A percentile compares a stretch with the other conserved stretches of the same genome.
phyloP scores from a whole-genome alignment of 2,888 invertebrate genomes.

The Hirtodrosophila trivittata region DNA sequence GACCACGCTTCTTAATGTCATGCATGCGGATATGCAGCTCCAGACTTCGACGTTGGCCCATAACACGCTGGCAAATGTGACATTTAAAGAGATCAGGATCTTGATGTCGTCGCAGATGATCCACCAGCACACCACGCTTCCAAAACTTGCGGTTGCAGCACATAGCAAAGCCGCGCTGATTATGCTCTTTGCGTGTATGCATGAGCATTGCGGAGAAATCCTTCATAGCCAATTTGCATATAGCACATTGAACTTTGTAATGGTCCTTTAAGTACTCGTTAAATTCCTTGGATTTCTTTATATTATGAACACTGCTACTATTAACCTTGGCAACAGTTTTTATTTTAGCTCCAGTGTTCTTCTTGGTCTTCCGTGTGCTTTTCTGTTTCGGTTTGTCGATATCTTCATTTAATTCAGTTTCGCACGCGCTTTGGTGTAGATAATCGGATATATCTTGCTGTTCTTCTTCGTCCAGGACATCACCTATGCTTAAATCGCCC shows the following conservation, averaged over 20 bases:
- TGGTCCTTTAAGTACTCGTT: conserved; percentile 75
- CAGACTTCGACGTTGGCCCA: conserved; percentile 73
- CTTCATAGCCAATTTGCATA: conserved; percentile 67
- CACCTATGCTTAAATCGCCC: conserved; percentile 55
- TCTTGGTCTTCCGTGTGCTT: conserved; percentile 20
- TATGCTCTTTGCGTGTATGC: conserved; percentile 74
- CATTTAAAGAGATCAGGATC: conserved; percentile 82
- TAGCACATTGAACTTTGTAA: conserved; percentile 79
- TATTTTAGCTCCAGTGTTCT: conserved; percentile 13
- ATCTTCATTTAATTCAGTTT: conserved; percentile 14
- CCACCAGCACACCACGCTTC: conserved; percentile 78
- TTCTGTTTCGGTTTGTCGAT: conserved; percentile 8
- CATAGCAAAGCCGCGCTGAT: conserved; percentile 75
- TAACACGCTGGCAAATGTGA: conserved; percentile 70
- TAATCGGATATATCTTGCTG: conserved; percentile 47
- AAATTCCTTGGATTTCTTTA: conserved; percentile 64
- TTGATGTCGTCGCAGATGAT: conserved; percentile 80
- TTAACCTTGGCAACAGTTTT: conserved; percentile 17
- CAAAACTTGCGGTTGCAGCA: conserved; percentile 81
- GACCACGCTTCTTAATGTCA: conserved; percentile 68
- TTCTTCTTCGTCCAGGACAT: conserved; percentile 63
- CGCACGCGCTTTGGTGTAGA: conserved; percentile 23
- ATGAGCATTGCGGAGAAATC: conserved; percentile 69
- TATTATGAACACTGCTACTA: conserved; percentile 29
- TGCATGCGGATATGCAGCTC: conserved; percentile 77